phyloP scores from a whole-genome alignment of 2,888 invertebrate genomes.

The Tryphoninae sp. region DNA sequence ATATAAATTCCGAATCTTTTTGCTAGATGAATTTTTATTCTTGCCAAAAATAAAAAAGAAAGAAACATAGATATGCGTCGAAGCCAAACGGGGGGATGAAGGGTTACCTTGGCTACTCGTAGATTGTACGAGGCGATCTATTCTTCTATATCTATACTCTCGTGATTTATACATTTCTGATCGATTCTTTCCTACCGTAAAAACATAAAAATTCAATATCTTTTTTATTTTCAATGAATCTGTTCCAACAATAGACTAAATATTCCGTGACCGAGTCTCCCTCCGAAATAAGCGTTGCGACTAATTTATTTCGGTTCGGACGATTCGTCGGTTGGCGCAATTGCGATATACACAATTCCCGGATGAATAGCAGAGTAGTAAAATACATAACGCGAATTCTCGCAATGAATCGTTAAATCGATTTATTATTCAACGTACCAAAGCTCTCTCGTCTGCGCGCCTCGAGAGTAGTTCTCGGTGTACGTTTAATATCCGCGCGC shows the following conservation, averaged over 20 bases:
- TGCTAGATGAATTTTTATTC: no score
- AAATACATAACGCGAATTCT: neutral
- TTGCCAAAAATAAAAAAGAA: no score
- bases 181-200: no score
- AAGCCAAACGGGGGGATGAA: no score
- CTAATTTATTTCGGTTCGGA: neutral
- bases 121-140: neutral
- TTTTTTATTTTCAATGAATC: neutral
- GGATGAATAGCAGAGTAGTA: neutral
- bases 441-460: neutral
- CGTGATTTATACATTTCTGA: neutral
- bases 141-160: neutral
- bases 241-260: neutral
- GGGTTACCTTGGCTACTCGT: no score
- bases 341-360: neutral
- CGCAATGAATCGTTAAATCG: conserved; percentile 15
- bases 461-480: neutral
- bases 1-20: no score
- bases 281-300: neutral
- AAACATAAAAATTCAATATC: neutral
- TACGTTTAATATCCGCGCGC: neutral
- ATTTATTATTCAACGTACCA: neutral
- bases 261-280: neutral
- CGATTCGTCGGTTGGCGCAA: neutral
- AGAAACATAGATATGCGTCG: no score